Evolutionary conservation across 2,797 vertebrate species (phyloP).

Genomic region (Uromys caudimaculatus): DNA sequence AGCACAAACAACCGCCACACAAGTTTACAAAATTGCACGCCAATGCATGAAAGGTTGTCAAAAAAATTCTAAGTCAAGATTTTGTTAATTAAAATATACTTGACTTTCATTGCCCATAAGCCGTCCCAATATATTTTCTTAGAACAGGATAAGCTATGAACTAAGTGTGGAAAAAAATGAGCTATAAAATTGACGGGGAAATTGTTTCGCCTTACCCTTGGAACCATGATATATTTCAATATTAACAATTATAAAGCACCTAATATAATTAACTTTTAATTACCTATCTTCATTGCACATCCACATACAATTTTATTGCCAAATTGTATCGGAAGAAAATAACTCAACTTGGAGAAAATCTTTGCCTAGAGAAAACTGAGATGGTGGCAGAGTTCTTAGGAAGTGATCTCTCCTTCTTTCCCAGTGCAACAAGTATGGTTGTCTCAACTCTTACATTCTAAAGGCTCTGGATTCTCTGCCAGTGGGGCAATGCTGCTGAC

Average conservation of each 20-base stretch:
- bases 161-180: constrained; percentile 65
- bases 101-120: constrained; percentile 13
- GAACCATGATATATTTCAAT: constrained; percentile 67
- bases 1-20: neutral
- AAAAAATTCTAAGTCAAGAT: constrained; percentile 22
- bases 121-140: constrained; percentile 43
- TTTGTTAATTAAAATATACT: constrained; percentile 52
- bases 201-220: constrained; percentile 67
- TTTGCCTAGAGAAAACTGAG: constrained; percentile 37
- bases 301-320: constrained; percentile 7
- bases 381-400: neutral
- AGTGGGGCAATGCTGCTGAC: rapidly evolving
- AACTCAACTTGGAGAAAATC: constrained; percentile 47
- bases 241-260: constrained; percentile 41
- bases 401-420: neutral
- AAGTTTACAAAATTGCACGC: constrained; percentile 61
- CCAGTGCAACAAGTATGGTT: neutral
- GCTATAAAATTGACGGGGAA: constrained; percentile 75
- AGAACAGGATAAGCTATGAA: constrained; percentile 29
- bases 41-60: constrained; percentile 67
- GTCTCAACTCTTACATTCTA: neutral
- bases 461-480: neutral
- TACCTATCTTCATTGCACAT: constrained; percentile 9
- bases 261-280: constrained; percentile 59
- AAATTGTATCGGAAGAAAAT: constrained; percentile 50